Evolutionary conservation across 2,888 invertebrate species (phyloP).

Genomic region (Gasteruption jaculator): DNA sequence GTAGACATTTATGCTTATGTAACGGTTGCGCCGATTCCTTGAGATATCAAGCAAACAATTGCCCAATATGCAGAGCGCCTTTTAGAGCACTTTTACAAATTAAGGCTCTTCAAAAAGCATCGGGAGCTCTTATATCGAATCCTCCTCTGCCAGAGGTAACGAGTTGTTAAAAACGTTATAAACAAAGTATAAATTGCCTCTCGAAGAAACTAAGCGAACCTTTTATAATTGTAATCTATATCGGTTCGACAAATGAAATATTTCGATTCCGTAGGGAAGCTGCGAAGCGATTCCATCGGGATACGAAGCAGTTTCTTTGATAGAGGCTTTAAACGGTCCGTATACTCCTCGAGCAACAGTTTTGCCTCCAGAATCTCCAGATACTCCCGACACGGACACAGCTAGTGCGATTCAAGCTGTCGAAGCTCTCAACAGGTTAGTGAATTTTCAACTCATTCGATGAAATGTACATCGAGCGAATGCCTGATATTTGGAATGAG

Average conservation of each 20-base stretch:
- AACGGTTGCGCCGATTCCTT: conserved; percentile 96
- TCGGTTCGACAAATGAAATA: conserved; percentile 1
- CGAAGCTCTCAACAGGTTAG: conserved; percentile 64
- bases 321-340: conserved; percentile 95
- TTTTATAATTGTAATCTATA: conserved; percentile 2
- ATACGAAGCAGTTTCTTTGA: conserved; percentile 88
- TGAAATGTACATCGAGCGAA: too few species aligned
- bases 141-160: conserved; percentile 62
- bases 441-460: too few species aligned
- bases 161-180: too few species aligned
- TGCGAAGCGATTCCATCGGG: conserved; percentile 87
- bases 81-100: conserved; percentile 96
- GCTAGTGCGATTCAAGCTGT: conserved; percentile 62
- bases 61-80: conserved; percentile 98
- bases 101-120: conserved; percentile 79
- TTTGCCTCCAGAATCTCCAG: conserved; percentile 53
- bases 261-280: conserved; percentile 55
- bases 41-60: conserved; percentile 96
- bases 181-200: too few species aligned
- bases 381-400: conserved; percentile 63
- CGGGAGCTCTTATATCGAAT: conserved; percentile 53
- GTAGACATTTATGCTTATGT: conserved; percentile 94
- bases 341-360: conserved; percentile 56
- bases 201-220: too few species aligned
- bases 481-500: too few species aligned